phyloP scores from a whole-genome alignment of 2,797 vertebrate species.

The Babyrousa celebensis region DNA sequence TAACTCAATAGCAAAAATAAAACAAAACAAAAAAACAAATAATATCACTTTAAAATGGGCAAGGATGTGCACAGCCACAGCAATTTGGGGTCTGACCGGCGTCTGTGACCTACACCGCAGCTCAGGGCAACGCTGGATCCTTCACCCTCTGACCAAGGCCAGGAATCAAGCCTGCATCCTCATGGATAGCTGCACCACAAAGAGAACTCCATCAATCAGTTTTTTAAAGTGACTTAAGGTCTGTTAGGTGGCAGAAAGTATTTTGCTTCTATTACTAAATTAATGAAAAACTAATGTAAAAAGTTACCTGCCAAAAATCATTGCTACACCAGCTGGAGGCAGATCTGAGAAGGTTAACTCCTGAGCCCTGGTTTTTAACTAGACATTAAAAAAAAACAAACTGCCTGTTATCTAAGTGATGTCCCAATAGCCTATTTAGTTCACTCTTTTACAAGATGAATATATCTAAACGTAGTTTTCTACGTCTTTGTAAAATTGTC shows the following conservation, averaged over 20 bases:
- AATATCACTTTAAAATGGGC: no score
- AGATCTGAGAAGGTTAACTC: neutral
- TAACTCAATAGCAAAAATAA: no score
- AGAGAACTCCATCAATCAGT: no score
- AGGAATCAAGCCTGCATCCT: no score
- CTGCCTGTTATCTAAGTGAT: neutral
- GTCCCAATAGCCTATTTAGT: constrained; percentile 15
- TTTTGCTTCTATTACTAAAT: constrained; percentile 28
- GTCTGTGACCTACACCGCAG: no score
- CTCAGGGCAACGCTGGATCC: no score
- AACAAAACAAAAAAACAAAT: no score
- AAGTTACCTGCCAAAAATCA: neutral
- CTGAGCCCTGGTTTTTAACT: neutral
- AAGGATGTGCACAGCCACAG: no score
- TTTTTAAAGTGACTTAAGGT: neutral
- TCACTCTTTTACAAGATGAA: neutral
- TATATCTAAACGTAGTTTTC: neutral
- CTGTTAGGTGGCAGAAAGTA: neutral
- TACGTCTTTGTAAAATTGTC: constrained; percentile 28
- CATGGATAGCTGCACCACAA: no score
- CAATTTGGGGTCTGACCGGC: no score
- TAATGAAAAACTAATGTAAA: constrained; percentile 40
- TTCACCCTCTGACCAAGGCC: no score
- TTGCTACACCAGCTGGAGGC: neutral
- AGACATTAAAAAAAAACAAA: neutral